Evolutionary conservation across 2,113 vertebrate species (phyloP), one percentile per base, ranked within the genome.

Genomic region (Ictidomys tridecemlineatus): DNA sequence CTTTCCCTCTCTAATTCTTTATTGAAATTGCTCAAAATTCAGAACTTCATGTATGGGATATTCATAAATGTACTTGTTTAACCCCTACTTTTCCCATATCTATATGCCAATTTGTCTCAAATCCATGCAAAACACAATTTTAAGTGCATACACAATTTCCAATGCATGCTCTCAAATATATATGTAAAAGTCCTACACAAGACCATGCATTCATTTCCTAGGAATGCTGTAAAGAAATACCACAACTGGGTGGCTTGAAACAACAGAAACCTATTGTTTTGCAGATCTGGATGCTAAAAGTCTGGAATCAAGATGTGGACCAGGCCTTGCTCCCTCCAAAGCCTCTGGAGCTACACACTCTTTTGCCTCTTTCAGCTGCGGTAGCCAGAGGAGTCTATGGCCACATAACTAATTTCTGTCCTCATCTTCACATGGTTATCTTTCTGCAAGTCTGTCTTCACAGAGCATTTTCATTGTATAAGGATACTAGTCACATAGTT

Each of bases 261-360:
- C 48, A 77, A 30, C 5, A 53, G 16, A 77, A 48, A 73, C 10
- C 8, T 18, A n/a, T 84, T 70, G 30, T 61, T 8, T 45, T 20
- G 42, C 3, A 42, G 10, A 28, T 32, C 45, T 51, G 37, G 24
- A 73, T 58, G 30, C 32, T n/a, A 9, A 4, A 74, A 69, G 4
- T 32, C 8, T 24, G 13, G 89, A 89, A 80, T 80, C 16, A 70
- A 91, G 32, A 22, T 63, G 0, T 39, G 86, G 37, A 2, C 5
- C 83, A 58, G 26, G 9, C 1, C 28, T 53, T 11, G 20, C 17
- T 72, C 26, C 24, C 58, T 80, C 26, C 17, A 51, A 28, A 80
- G 8, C 8, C 17, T 93, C 11, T 51, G 70, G 2, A 1, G 51
- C 8, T 0, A 0, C 8, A 18, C n/a, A 16, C 1, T 45, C 67